Evolutionary conservation across 2,113 vertebrate genomes (phyloP).

Genomic region (Rhombomys opimus): DNA sequence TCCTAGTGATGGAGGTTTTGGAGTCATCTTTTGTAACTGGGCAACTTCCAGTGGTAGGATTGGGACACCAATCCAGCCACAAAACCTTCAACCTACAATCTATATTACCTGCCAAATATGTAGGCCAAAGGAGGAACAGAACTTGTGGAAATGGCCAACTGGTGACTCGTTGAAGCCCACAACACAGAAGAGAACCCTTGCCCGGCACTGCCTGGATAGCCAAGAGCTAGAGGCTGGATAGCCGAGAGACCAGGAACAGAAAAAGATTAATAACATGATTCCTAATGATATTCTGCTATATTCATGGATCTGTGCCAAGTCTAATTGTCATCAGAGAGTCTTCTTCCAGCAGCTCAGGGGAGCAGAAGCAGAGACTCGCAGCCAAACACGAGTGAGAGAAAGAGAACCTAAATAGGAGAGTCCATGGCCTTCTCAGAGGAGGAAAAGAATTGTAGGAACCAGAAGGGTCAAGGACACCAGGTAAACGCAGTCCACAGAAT

Average conservation of each 20-base stretch:
- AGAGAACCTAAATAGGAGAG: background rate
- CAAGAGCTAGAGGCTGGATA: background rate
- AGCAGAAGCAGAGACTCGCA: background rate
- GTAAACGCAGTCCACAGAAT: background rate
- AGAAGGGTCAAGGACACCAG: background rate
- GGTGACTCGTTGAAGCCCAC: background rate
- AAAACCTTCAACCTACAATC: background rate
- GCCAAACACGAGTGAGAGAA: background rate
- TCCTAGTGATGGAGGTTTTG: background rate
- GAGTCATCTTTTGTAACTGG: background rate
- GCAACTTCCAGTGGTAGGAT: no score
- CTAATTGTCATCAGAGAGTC: background rate
- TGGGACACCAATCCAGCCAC: background rate
- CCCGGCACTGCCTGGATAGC: background rate
- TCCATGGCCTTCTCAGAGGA: background rate
- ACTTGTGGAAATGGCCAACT: background rate
- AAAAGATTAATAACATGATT: background rate
- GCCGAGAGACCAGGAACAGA: background rate
- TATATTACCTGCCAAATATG: background rate
- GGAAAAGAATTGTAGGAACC: background rate
- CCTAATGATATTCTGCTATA: background rate
- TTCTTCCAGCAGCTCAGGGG: background rate
- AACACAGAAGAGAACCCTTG: background rate
- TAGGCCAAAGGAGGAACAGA: background rate
- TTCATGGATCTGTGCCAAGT: background rate